These are phyloP conservation scores for Streptopelia turtur DNA, from an alignment of 2,797 vertebrate genomes.

Conservation along the genomic window DNA sequence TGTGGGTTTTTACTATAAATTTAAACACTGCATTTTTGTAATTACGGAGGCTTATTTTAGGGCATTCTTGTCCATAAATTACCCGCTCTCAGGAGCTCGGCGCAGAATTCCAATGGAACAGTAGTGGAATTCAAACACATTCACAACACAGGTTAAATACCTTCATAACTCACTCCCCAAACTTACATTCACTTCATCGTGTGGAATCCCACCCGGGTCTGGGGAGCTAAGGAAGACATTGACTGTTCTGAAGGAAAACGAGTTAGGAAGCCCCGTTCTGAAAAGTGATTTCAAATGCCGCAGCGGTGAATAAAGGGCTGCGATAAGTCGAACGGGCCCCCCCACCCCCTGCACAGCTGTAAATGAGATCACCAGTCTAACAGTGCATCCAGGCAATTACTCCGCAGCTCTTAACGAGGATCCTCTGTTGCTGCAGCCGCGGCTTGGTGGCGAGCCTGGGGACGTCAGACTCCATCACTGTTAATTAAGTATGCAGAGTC, in stretches of 20 bases:
- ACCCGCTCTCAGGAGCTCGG: constrained; percentile 45
- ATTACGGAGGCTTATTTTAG: constrained; percentile 88
- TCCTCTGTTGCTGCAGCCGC: neutral
- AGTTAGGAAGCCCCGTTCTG: neutral
- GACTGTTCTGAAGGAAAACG: neutral
- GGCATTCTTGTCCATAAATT: constrained; percentile 77
- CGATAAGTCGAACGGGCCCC: neutral
- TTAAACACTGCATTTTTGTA: constrained; percentile 93
- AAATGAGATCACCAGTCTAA: neutral
- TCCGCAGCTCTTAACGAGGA: neutral
- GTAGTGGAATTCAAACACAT: constrained; percentile 44
- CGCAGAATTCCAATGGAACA: constrained; percentile 52
- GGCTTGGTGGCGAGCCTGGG: neutral
- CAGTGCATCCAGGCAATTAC: neutral
- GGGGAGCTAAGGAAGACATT: neutral
- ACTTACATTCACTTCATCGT: neutral
- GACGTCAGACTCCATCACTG: neutral
- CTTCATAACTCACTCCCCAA: neutral
- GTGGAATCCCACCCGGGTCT: neutral
- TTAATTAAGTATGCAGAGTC: neutral
- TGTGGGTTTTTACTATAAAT: constrained; percentile 94
- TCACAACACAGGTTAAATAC: neutral
- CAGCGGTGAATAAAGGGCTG: rapidly evolving
- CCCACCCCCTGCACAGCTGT: neutral
- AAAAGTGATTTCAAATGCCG: neutral